phyloP scores from a whole-genome alignment of 1,140 invertebrate species.

The Rhopalosiphum padi region DNA sequence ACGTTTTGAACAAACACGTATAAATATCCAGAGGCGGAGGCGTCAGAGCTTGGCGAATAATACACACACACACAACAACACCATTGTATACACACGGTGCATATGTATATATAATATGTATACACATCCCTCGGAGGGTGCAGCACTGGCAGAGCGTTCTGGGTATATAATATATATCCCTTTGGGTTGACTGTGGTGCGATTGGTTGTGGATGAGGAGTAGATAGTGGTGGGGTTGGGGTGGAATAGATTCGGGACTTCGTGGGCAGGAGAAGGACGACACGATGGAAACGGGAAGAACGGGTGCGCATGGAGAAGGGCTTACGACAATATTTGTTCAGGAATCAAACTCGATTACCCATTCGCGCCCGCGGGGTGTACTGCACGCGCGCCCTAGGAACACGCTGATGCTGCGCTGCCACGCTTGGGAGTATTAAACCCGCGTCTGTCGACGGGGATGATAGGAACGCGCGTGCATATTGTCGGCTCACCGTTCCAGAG shows the following conservation, averaged over 20 bases:
- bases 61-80: slow-evolving; percentile 23
- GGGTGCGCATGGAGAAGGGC: not conserved
- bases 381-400: not conserved
- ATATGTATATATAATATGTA: not conserved
- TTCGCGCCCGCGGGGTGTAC: slow-evolving; percentile 49
- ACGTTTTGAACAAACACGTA: slow-evolving; percentile 40
- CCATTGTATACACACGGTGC: slow-evolving; percentile 18
- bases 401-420: not conserved
- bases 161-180: not conserved
- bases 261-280: not conserved
- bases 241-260: not conserved
- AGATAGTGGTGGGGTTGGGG: not conserved
- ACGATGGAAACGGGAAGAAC: not conserved
- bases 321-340: slow-evolving; percentile 56
- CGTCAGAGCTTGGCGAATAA: slow-evolving; percentile 51
- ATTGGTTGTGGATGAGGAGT: not conserved
- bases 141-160: not conserved
- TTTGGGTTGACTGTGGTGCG: not conserved
- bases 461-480: not conserved
- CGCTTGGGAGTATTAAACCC: not conserved
- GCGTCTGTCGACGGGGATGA: not conserved
- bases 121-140: slow-evolving; percentile 7
- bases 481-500: not conserved
- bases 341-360: slow-evolving; percentile 58
- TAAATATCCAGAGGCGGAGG: slow-evolving; percentile 47